Percentiles rank a stretch among this genome's conserved stretches.
These are phyloP conservation scores for Pseudomyrmex cubaensis DNA, from an alignment of 1,140 invertebrate species.

Conservation along the genomic window DNA sequence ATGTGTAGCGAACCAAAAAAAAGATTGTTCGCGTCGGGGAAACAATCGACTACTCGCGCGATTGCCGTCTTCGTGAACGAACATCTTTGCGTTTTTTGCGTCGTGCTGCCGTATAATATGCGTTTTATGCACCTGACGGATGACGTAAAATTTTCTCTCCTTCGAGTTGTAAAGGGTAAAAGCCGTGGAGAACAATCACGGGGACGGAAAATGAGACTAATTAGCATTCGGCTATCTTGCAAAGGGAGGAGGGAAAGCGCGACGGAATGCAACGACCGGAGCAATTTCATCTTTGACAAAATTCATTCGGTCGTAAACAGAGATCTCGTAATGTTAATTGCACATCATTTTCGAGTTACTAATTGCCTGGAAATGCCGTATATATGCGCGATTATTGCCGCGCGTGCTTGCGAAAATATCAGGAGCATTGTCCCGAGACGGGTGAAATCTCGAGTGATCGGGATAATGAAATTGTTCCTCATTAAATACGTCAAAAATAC, in stretches of 20 bases:
- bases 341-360: conserved; percentile 22
- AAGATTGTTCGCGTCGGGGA: conserved; percentile 31
- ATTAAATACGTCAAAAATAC: too few relatives aligned
- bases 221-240: conserved; percentile 44
- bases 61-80: conserved; percentile 30
- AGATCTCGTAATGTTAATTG: conserved; percentile 45
- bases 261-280: not conserved
- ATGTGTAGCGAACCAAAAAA: conserved; percentile 40
- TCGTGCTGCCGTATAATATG: conserved; percentile 38
- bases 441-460: not conserved
- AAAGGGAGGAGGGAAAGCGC: too few relatives aligned
- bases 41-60: conserved; percentile 41
- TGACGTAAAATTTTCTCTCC: conserved; percentile 43
- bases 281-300: conserved; percentile 47
- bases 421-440: not conserved
- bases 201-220: conserved; percentile 37
- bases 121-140: conserved; percentile 26
- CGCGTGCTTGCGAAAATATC: not conserved
- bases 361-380: conserved; percentile 26
- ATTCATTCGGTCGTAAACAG: conserved; percentile 32
- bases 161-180: conserved; percentile 13
- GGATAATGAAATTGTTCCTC: not conserved
- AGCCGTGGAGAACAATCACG: not conserved
- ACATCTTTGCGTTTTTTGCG: conserved; percentile 29
- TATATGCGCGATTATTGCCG: too few relatives aligned